Conservation (phyloP, 2,888 invertebrate genomes). For the Hirtodrosophila confusa region DNA sequence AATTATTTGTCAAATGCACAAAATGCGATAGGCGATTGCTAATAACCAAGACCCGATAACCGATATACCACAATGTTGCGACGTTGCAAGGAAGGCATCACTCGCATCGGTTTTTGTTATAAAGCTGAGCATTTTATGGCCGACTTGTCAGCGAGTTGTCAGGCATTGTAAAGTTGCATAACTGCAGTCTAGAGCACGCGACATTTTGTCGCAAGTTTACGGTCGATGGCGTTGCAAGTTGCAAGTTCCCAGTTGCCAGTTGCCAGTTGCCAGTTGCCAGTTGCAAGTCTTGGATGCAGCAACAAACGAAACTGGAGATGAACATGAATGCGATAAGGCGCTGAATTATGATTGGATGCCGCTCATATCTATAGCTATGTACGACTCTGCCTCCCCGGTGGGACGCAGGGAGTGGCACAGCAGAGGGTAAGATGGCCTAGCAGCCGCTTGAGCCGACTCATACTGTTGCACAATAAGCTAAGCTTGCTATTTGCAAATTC, state of each 20-base stretch:
- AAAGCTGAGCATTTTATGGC: constrained; percentile 65
- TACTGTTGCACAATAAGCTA: too few species aligned
- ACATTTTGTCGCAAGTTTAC: constrained; percentile 78
- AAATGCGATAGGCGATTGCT: constrained; percentile 10
- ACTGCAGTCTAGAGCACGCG: constrained; percentile 79
- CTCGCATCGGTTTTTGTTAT: constrained; percentile 52
- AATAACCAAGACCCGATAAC: constrained; percentile 14
- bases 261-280: constrained; percentile 24
- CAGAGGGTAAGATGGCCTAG: background rate
- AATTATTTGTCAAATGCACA: constrained; percentile 23
- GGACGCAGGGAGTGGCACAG: background rate
- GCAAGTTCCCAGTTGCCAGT: constrained; percentile 31
- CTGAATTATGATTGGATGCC: constrained; percentile 72
- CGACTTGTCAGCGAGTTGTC: constrained; percentile 64
- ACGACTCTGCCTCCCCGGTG: constrained; percentile 3
- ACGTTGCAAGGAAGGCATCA: constrained; percentile 5
- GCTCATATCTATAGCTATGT: constrained; percentile 59
- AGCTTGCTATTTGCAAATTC: constrained; percentile 1
- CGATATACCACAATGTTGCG: constrained; percentile 20
- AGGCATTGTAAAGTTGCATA: constrained; percentile 78
- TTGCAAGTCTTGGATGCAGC: constrained; percentile 12
- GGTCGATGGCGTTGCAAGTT: constrained; percentile 52
- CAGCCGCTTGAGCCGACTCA: constrained; percentile 16
- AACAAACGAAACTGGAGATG: constrained; percentile 65
- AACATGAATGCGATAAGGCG: constrained; percentile 66